Evolutionary conservation across 2,797 vertebrate species (phyloP).

Genomic region (Sebastes steindachneri): DNA sequence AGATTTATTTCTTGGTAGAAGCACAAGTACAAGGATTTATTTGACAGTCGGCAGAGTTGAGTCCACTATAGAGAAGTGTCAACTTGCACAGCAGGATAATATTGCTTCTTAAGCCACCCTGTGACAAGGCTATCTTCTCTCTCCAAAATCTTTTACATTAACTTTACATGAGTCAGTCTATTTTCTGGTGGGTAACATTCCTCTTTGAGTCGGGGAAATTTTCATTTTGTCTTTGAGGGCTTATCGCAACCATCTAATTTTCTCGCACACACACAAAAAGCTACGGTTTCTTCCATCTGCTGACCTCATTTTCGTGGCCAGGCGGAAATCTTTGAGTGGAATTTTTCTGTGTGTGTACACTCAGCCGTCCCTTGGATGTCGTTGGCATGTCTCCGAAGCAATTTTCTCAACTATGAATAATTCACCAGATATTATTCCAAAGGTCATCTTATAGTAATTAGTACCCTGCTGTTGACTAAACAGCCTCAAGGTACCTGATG

Average conservation of each 20-base stretch:
- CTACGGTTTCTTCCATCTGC: constrained; percentile 42
- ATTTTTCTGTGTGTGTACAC: constrained; percentile 62
- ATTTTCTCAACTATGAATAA: constrained; percentile 88
- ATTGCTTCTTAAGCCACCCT: constrained; percentile 21
- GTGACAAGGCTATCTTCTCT: constrained; percentile 10
- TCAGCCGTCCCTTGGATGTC: constrained; percentile 70
- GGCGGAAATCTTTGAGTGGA: constrained; percentile 58
- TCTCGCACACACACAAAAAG: constrained; percentile 3
- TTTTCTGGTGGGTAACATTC: constrained; percentile 13
- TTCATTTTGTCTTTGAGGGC: constrained; percentile 24
- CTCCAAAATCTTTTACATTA: constrained; percentile 25
- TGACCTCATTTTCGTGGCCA: constrained; percentile 64
- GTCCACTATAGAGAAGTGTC: constrained; percentile 10
- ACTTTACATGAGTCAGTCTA: constrained; percentile 23
- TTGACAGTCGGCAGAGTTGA: constrained; percentile 16
- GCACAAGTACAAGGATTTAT: not conserved
- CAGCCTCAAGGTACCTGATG: constrained; percentile 89
- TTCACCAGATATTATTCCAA: constrained; percentile 90
- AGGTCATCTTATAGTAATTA: constrained; percentile 92
- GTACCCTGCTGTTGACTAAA: constrained; percentile 90
- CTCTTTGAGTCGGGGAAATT: not conserved
- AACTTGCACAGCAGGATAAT: constrained; percentile 27
- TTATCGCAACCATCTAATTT: constrained; percentile 40
- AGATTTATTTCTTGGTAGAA: constrained; percentile 4
- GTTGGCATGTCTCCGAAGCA: constrained; percentile 82